phyloP scores from a whole-genome alignment of 2,888 invertebrate genomes.

The Lasioglossum villosulum region DNA sequence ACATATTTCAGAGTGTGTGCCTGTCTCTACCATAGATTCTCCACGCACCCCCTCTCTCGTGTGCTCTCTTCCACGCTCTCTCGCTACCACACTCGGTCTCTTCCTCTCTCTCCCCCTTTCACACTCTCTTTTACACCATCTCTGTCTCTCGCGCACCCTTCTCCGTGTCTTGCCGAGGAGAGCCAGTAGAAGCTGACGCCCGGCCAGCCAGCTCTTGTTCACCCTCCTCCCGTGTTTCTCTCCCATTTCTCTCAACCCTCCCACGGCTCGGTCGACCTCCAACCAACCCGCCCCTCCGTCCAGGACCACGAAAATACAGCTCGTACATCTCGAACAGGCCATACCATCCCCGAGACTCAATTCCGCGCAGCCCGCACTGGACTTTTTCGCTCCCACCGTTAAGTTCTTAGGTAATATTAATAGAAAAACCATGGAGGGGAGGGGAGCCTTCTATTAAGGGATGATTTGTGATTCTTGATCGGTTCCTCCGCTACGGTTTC shows the following conservation, averaged over 20 bases:
- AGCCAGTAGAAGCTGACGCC: constrained; percentile 71
- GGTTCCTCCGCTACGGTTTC: background rate
- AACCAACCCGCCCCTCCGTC: constrained; percentile 41
- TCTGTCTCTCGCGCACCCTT: constrained; percentile 16
- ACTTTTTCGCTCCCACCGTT: constrained; percentile 73
- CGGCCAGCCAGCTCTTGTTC: constrained; percentile 66
- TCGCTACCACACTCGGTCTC: background rate
- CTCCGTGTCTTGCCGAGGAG: constrained; percentile 60
- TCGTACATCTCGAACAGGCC: constrained; percentile 69
- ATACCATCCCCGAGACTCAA: constrained; percentile 58
- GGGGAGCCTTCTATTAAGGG: constrained; percentile 23
- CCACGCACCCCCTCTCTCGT: background rate
- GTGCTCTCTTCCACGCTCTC: background rate
- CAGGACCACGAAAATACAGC: constrained; percentile 61
- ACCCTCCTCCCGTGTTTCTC: constrained; percentile 47
- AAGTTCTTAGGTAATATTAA: constrained; percentile 67
- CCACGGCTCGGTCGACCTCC: constrained; percentile 52
- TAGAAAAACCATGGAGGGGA: constrained; percentile 43
- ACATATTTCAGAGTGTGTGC: constrained; percentile 57
- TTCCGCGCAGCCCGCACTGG: constrained; percentile 65
- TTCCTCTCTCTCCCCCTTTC: background rate
- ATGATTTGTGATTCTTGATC: constrained; percentile 55
- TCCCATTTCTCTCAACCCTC: constrained; percentile 44
- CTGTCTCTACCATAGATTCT: constrained; percentile 32
- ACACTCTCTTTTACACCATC: background rate